Conservation (phyloP, 1,140 invertebrate genomes). For the Drosophila pseudoobscura region DNA sequence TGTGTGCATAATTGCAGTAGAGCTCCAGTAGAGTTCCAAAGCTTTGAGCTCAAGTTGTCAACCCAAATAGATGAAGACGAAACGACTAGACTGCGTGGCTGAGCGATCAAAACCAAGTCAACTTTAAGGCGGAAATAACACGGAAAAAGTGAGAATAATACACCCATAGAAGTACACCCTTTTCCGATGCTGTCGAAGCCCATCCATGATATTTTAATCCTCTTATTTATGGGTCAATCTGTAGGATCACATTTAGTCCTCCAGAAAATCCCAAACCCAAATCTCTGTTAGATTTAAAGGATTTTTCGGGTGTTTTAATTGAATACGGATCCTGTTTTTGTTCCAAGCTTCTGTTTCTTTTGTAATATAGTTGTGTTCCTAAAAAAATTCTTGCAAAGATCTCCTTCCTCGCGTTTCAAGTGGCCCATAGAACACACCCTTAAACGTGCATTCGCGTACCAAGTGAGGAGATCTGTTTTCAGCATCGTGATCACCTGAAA, state of each 20-base stretch:
- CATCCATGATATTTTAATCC: no score
- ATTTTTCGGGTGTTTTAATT: no score
- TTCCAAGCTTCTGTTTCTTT: no score
- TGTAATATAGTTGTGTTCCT: no score
- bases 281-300: no score
- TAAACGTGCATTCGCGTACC: no score
- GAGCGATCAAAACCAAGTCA: constrained; percentile 30
- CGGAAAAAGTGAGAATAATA: constrained; percentile 15
- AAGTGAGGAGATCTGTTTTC: background rate
- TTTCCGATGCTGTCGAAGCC: background rate
- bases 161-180: background rate
- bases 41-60: constrained; percentile 45
- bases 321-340: no score
- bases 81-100: constrained; percentile 26
- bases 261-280: no score
- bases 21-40: constrained; percentile 8
- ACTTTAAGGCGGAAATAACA: constrained; percentile 6
- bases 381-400: no score
- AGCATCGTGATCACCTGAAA: constrained; percentile 47
- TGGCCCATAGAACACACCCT: background rate
- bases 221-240: no score
- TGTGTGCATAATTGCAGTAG: constrained; percentile 56
- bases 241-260: no score
- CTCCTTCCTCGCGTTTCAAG: no score
- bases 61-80: constrained; percentile 54